Percentiles rank a stretch among this genome's conserved stretches.
phyloP scores from a whole-genome alignment of 2,888 invertebrate genomes.

The Hypolimnas misippus region DNA sequence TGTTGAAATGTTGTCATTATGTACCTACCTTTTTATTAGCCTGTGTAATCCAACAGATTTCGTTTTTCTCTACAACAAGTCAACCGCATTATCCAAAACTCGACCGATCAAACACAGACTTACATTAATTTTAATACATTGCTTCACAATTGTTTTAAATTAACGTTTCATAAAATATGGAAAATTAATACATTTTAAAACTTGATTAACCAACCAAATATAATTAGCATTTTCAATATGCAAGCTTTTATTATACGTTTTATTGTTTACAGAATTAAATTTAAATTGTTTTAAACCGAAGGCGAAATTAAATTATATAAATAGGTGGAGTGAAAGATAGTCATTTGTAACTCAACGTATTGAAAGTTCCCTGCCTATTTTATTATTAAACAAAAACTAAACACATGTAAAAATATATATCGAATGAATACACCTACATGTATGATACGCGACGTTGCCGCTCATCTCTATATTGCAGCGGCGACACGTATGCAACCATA shows the following conservation, averaged over 20 bases:
- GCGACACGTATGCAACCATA: too few relatives aligned
- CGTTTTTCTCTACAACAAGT: too few relatives aligned
- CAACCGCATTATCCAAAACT: too few relatives aligned
- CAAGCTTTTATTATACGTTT: constrained; percentile 29
- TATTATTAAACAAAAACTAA: too few relatives aligned
- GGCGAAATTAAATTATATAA: neutral
- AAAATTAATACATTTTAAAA: constrained; percentile 27
- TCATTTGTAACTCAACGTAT: neutral
- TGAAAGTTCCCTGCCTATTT: too few relatives aligned
- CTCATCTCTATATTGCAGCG: too few relatives aligned
- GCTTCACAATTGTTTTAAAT: constrained; percentile 17
- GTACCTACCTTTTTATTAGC: too few relatives aligned
- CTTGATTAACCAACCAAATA: constrained; percentile 33
- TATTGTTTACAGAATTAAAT: constrained; percentile 29
- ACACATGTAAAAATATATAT: too few relatives aligned
- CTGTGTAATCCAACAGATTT: too few relatives aligned
- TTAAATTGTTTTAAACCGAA: constrained; percentile 24
- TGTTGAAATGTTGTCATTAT: too few relatives aligned
- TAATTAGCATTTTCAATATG: constrained; percentile 35
- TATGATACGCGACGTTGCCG: too few relatives aligned
- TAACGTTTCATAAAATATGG: constrained; percentile 23
- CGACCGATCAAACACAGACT: constrained; percentile 2
- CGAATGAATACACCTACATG: too few relatives aligned
- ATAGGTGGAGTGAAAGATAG: neutral
- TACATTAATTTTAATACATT: neutral